phyloP scores from a whole-genome alignment of 1,140 invertebrate genomes.

The Colletes gigas region DNA sequence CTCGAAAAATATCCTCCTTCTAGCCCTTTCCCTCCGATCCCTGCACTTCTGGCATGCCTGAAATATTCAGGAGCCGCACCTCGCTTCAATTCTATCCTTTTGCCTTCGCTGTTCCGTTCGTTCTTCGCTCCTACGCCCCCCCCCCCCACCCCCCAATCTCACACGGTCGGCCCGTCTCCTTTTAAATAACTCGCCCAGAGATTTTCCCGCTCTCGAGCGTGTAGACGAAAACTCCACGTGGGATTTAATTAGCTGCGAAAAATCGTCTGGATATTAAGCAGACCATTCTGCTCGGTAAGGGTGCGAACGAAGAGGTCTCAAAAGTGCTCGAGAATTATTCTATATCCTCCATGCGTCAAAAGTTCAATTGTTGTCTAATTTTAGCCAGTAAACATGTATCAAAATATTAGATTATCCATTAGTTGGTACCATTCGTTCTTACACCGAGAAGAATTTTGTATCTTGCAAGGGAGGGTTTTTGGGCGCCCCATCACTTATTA shows the following conservation, averaged over 20 bases:
- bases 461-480: too few relatives aligned
- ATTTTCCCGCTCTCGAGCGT: background rate
- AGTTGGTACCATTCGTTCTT: too few relatives aligned
- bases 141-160: background rate
- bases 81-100: slow-evolving; percentile 55
- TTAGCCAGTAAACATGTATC: too few relatives aligned
- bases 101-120: slow-evolving; percentile 18
- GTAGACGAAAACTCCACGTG: background rate
- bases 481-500: too few relatives aligned
- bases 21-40: slow-evolving; percentile 4
- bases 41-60: slow-evolving; percentile 41
- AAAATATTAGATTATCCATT: too few relatives aligned
- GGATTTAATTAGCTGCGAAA: background rate
- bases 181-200: slow-evolving; percentile 17
- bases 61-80: slow-evolving; percentile 67
- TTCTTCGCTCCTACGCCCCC: slow-evolving; percentile 3
- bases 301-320: background rate
- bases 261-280: background rate
- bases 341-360: too few relatives aligned
- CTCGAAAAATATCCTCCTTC: slow-evolving; percentile 69
- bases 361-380: too few relatives aligned
- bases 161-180: background rate
- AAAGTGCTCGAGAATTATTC: background rate
- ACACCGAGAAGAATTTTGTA: too few relatives aligned
- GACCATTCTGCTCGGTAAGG: background rate